Conservation (phyloP, 2,797 vertebrate species). For the Spinus pinus region DNA sequence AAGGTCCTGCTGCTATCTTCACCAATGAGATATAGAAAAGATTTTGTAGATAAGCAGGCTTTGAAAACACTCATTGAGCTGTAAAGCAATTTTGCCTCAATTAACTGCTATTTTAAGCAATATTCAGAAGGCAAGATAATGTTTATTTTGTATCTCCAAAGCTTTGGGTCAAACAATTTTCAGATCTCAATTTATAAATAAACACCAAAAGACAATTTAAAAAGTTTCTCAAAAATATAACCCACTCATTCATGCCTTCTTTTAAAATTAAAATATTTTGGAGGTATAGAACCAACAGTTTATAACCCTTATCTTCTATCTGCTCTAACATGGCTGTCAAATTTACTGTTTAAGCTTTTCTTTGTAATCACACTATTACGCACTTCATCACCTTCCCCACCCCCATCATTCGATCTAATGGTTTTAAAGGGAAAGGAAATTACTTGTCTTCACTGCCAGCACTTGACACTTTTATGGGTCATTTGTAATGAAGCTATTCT, state of each 20-base stretch:
- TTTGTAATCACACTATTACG: constrained; percentile 73
- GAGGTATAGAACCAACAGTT: neutral
- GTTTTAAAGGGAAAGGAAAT: constrained; percentile 81
- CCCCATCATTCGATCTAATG: constrained; percentile 74
- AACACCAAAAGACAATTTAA: neutral
- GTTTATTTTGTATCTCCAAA: neutral
- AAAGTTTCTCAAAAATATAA: neutral
- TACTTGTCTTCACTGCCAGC: constrained; percentile 80
- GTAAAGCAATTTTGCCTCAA: neutral
- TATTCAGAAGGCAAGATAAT: neutral
- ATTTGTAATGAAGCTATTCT: constrained; percentile 86
- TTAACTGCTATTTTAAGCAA: neutral
- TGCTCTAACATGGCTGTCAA: constrained; percentile 62
- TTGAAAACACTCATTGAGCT: neutral
- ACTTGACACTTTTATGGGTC: constrained; percentile 84
- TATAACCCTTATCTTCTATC: constrained; percentile 41
- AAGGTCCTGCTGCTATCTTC: neutral
- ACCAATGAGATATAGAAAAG: neutral
- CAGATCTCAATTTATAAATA: neutral
- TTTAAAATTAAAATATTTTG: constrained; percentile 26
- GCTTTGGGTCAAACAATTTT: neutral
- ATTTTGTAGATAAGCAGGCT: neutral
- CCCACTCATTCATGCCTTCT: neutral
- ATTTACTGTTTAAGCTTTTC: constrained; percentile 72
- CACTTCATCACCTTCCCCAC: constrained; percentile 71